Base-by-base conservation (phyloP, 2,113 vertebrate species). In the Melanotaenia duboulayi region DNA sequence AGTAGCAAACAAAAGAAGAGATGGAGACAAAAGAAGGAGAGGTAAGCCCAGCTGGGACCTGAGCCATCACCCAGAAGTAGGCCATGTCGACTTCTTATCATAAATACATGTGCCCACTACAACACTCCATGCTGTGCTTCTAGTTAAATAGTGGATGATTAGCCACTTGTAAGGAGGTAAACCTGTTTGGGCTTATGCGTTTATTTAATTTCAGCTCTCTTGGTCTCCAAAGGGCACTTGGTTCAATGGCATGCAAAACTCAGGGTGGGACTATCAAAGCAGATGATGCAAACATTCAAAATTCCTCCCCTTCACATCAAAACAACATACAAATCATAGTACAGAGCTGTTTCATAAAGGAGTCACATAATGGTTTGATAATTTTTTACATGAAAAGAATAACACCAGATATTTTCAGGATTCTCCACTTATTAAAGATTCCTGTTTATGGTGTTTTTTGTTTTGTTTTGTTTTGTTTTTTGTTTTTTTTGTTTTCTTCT, bases 1-100 rank as follows among this genome's bases (percentile, higher is more conserved):
- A 78, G 54, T 24, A 35, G 28, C 19, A 44, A 17, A 42, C 17
- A 49, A 42, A 24, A 2, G 4, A 9, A 62, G 35, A 61, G 59
- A 42, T 28, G 39, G 56, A 14, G 0, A n/a, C 17, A 16, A 13
- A 46, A 46, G 42, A 19, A 48, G 24, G 40, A 35, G 61, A 63
- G 25, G 57, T 76, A 50, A 23, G 22, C 24, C 44, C 40, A 24
- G 4, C 57, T 65, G 75, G 66, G 62, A 78, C 79, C 62, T 71
- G 71, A 85, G 84, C 61, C 83, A 58, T 80, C 74, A 74, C 65
- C 57, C 76, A 84, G 79, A 92, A 90, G 74, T 87, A 89, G 88
- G 81, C 67, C 87, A 89, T 11, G 19, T 57, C 44, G 39, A 42
- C n/a, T 74, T 72, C 49, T 54, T 82, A 87, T 90, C 82, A 89